Base-by-base conservation (phyloP, 2,888 invertebrate genomes). In the Eristalis tenax region DNA sequence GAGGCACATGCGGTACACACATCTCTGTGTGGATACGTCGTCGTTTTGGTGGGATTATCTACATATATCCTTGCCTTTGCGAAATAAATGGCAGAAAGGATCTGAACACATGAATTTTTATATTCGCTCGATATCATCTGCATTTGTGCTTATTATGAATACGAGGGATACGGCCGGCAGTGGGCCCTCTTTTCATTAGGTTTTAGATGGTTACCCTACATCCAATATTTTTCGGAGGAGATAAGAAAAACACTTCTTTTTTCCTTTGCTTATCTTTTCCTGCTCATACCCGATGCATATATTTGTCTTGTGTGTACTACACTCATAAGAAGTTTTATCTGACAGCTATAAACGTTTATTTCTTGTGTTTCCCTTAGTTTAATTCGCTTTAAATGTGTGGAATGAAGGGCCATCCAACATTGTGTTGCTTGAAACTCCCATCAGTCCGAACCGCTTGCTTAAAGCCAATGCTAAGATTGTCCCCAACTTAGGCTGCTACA, bases 21-120 rank as follows among this genome's bases (percentile, higher is more conserved):
- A 15, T 71, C 66, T 68, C 18, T 68, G 35, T 26, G 50, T n/a
- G 23, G 18, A 28, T 65, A 18, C 63, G 73, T 73, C 50, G 74
- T 63, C 50, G 74, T 63, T 4, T 57, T 23, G 76, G 50, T 18
- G 61, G 87, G 79, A 73, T 87, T 76, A 76, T 87, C 80, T 69
- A 43, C 63, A 83, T 50, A 82, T 69, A 70, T 77, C 64, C 26
- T 35, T 76, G 59, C 66, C 38, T 68, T 76, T 61, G 59, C 56
- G 38, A 75, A 79, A 76, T 73, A 79, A 83, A 83, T 79, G 73
- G 64, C 61, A 73, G 63, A 74, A 87, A 76, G 87, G 76, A 83
- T 79, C 79, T 83, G 68, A 79, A 68, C 76, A 79, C 83, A 87
- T 87, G 83, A 87, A 83, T 83, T 87, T 87, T 87, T 87, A 87